Evolutionary conservation across 92 coral and sea anemone genomes (phyloP), one percentile per base, ranked within the genome.

Genomic region (Siderastrea siderea): DNA sequence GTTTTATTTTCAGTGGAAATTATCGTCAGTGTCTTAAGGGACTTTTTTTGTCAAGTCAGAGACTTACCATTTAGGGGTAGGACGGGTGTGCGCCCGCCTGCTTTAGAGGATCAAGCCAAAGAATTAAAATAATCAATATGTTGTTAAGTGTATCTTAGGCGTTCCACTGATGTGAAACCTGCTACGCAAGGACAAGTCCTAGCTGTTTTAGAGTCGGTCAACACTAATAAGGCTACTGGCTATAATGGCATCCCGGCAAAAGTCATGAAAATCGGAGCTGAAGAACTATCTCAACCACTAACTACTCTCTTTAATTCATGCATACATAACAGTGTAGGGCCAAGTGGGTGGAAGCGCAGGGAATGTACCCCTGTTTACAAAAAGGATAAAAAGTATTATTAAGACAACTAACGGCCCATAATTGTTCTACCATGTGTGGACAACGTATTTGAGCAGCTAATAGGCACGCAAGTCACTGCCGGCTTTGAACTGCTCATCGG

Each of bases 221-320:
- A 91, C 54, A 58, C 84, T 9, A 82, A 60, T 16, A 91, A 91
- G 84, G 78, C 91, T 7, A 81, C 91, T 52, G 93, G 93, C 5
- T 59, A 70, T 48, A 91, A 92, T 58, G 26, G 13, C 10, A 85
- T 89, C 53, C 91, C 90, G 6, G 76, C 93, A 6, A 92, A 84
- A 78, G 69, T 84, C 8, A 15, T 83, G 75, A 71, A 83, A 71
- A 89, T 78, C 6, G 93, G 80, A n/a, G 89, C 93, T 38, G 68
- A 55, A 17, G 89, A 84, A 78, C 75, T 89, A 58, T 16, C 85
- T 43, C 5, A 13, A 60, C 89, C 89, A 55, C 90, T 92, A 5
- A 83, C 88, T 11, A 75, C 80, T 26, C 90, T 88, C 9, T 92
- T 50, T 47, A 92, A 89, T 62, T 51, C 84, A 73, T 89, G 90